Conservation (phyloP, 2,113 vertebrate species). For the Poecilia latipinna region DNA sequence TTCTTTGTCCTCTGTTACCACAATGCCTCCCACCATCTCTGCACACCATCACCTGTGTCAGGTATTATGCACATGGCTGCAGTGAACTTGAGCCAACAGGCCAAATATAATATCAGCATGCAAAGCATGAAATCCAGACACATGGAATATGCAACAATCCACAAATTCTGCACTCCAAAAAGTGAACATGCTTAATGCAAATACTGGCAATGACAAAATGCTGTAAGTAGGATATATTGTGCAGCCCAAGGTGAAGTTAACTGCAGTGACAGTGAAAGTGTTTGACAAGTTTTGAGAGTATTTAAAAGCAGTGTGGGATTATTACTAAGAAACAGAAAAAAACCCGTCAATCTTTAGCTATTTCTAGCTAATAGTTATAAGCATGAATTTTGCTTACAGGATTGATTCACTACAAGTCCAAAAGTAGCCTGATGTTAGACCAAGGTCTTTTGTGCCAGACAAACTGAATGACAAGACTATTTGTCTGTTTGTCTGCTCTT, state of each 20-base stretch:
- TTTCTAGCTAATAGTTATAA: neutral
- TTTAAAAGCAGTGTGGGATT: too few species aligned
- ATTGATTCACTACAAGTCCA: too few species aligned
- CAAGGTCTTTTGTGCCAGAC: too few species aligned
- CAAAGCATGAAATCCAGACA: neutral
- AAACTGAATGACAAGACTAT: neutral
- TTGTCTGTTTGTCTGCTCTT: neutral
- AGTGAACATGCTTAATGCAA: neutral
- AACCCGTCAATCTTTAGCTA: too few species aligned
- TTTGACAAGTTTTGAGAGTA: too few species aligned
- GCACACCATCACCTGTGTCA: neutral
- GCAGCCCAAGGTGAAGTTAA: neutral
- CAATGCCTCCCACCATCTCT: neutral
- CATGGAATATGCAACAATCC: too few species aligned
- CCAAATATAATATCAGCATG: neutral
- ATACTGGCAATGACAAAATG: neutral
- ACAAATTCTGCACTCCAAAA: neutral
- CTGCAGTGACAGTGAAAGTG: neutral
- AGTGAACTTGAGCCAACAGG: neutral
- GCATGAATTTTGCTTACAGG: neutral
- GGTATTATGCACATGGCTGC: neutral
- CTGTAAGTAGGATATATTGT: neutral
- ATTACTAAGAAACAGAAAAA: too few species aligned
- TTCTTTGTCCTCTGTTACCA: neutral
- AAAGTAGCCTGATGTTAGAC: too few species aligned